Conservation (phyloP, 2,888 invertebrate genomes). For the Yponomeuta evonymella region DNA sequence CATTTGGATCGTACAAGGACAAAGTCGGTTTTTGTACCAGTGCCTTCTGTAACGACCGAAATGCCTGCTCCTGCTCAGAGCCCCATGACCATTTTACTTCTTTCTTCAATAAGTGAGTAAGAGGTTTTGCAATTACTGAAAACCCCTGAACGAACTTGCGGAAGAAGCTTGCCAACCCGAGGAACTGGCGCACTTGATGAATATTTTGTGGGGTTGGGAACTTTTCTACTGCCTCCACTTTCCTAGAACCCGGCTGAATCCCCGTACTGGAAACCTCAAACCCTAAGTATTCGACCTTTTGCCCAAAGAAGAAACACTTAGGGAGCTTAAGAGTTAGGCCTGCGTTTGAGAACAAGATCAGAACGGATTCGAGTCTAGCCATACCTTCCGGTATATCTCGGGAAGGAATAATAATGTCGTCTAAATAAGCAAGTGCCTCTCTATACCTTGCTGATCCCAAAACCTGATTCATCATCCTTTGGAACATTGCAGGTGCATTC, state of each 20-base stretch:
- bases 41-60: constrained; percentile 26
- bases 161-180: constrained; percentile 34
- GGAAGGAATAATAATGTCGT: constrained; percentile 6
- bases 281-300: constrained; percentile 29
- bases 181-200: constrained; percentile 30
- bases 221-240: constrained; percentile 19
- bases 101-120: constrained; percentile 26
- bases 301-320: constrained; percentile 31
- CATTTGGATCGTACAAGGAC: constrained; percentile 28
- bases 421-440: constrained; percentile 1
- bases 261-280: constrained; percentile 27
- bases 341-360: constrained; percentile 28
- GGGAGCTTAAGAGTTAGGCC: constrained; percentile 27
- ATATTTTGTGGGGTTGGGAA: constrained; percentile 27
- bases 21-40: constrained; percentile 31
- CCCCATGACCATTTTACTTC: constrained; percentile 25
- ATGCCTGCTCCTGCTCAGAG: constrained; percentile 25
- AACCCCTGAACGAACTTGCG: constrained; percentile 31
- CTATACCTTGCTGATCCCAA: not conserved
- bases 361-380: not conserved
- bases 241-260: constrained; percentile 27
- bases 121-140: constrained; percentile 27
- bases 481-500: constrained; percentile 7
- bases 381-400: not conserved
- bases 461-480: not conserved